phyloP scores from a whole-genome alignment of 2,113 vertebrate species.

The Zootoca vivipara region DNA sequence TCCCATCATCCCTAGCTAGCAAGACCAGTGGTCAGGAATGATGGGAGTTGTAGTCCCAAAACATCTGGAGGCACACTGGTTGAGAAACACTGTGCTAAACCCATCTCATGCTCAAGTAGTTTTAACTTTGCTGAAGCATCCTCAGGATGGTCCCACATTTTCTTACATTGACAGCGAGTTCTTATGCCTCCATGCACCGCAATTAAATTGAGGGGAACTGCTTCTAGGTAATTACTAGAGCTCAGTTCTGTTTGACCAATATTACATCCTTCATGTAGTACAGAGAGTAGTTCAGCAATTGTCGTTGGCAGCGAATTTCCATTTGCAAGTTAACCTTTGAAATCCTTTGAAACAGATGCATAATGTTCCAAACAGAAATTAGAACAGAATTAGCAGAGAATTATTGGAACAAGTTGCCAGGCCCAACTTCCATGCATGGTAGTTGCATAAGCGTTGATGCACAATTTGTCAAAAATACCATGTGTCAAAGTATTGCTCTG shows the following conservation, averaged over 20 bases:
- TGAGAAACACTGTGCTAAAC: too few relatives aligned
- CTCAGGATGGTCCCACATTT: not conserved
- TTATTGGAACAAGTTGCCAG: not conserved
- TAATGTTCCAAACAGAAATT: not conserved
- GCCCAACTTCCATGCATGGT: not conserved
- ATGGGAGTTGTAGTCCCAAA: too few relatives aligned
- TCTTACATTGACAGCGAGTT: not conserved
- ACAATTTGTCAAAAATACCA: not conserved
- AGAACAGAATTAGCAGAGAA: not conserved
- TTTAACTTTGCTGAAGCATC: too few relatives aligned
- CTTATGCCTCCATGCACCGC: not conserved
- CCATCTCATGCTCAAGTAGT: too few relatives aligned
- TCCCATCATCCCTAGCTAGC: too few relatives aligned
- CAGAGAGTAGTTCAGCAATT: not conserved
- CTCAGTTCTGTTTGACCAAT: not conserved
- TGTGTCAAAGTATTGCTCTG: not conserved
- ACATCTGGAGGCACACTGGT: too few relatives aligned
- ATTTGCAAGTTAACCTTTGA: slow-evolving; percentile 8
- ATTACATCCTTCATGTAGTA: not conserved
- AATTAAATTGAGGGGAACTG: not conserved
- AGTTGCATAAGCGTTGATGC: not conserved
- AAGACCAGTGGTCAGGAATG: too few relatives aligned
- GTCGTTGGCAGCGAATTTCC: not conserved
- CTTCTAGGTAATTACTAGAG: not conserved
- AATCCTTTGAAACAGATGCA: not conserved